Conservation (phyloP, 2,888 invertebrate species). For the Nomada fabriciana region DNA sequence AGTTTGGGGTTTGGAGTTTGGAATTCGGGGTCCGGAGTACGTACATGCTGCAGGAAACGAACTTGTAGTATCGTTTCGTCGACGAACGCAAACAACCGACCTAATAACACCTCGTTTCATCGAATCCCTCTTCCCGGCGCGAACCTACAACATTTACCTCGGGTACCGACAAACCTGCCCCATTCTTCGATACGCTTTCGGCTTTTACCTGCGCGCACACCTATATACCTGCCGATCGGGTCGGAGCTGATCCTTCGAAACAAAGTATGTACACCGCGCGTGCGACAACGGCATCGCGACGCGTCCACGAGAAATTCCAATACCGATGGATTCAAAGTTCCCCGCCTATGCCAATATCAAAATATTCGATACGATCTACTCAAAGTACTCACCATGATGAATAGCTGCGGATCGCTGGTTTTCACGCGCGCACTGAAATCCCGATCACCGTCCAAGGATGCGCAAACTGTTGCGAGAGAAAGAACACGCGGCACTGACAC, state of each 20-base stretch:
- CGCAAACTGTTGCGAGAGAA: not conserved
- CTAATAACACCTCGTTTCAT: not conserved
- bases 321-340: slow-evolving; percentile 10
- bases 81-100: no score
- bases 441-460: slow-evolving; percentile 20
- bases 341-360: slow-evolving; percentile 4
- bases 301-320: no score
- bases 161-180: slow-evolving; percentile 26
- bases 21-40: no score
- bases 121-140: not conserved
- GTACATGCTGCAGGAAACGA: no score
- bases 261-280: not conserved
- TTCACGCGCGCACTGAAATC: not conserved
- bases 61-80: no score
- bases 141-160: slow-evolving; percentile 3
- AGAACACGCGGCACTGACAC: slow-evolving; percentile 20
- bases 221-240: not conserved
- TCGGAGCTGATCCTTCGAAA: not conserved
- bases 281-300: no score
- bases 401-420: not conserved
- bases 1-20: not conserved
- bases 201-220: not conserved
- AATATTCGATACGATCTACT: not conserved
- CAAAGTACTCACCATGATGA: slow-evolving; percentile 41
- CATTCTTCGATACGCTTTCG: not conserved